Conservation (phyloP, 1,140 invertebrate genomes). For the Ctenoplectra terminalis region DNA sequence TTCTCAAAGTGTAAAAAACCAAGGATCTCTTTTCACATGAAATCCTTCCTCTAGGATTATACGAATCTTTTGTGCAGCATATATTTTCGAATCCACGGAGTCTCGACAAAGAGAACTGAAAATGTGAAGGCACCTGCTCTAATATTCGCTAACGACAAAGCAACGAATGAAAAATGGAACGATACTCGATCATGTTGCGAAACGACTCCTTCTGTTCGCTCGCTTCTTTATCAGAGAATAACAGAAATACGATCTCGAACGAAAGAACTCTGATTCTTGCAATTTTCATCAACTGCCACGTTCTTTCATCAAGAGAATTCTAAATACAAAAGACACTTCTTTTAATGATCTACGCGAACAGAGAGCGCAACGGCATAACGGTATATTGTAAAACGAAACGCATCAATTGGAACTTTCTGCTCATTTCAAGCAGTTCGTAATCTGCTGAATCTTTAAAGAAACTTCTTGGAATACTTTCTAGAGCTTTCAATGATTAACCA, state of each 20-base stretch:
- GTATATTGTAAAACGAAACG: too few relatives aligned
- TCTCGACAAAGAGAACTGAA: neutral
- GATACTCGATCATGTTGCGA: slow-evolving; percentile 22
- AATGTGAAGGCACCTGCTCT: neutral
- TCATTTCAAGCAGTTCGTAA: neutral
- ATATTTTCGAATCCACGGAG: neutral
- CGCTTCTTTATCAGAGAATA: neutral
- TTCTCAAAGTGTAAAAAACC: neutral
- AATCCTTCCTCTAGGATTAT: too few relatives aligned
- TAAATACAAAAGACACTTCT: neutral
- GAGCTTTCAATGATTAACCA: too few relatives aligned
- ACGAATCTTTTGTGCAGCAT: neutral
- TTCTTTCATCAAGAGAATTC: neutral
- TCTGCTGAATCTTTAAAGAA: neutral
- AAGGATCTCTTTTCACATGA: neutral
- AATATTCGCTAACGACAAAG: slow-evolving; percentile 8
- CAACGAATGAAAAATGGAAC: neutral
- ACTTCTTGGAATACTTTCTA: neutral
- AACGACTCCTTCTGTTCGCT: neutral
- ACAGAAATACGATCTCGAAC: neutral
- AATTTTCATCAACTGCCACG: neutral
- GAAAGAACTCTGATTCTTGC: neutral
- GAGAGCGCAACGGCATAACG: neutral
- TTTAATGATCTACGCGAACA: neutral
- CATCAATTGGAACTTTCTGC: neutral